phyloP scores from a whole-genome alignment of 2,113 vertebrate genomes.

The Myodes glareolus region DNA sequence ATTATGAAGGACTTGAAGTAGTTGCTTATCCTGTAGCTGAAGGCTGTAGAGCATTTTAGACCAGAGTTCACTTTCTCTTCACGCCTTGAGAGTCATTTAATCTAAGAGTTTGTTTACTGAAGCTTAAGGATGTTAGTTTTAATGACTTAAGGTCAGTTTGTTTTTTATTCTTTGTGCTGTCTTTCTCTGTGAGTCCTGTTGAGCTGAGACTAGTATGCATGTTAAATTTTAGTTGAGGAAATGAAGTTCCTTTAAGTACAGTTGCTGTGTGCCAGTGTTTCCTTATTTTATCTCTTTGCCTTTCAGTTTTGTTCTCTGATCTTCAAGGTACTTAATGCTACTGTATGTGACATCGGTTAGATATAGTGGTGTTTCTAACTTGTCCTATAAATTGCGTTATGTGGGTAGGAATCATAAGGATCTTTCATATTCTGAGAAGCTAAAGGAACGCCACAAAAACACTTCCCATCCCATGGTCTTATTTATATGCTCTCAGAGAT shows the following conservation, averaged over 20 bases:
- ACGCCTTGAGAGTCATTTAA: slow-evolving; percentile 21
- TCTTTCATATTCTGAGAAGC: neutral
- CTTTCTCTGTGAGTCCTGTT: neutral
- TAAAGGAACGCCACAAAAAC: neutral
- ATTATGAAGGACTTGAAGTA: neutral
- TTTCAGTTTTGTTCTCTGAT: slow-evolving; percentile 24
- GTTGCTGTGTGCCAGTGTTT: neutral
- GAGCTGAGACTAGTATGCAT: neutral
- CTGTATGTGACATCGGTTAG: neutral
- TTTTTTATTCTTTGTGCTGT: neutral
- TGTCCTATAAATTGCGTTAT: neutral
- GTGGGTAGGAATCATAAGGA: neutral
- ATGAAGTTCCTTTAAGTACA: neutral
- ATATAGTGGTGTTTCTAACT: neutral
- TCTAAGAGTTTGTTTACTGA: neutral
- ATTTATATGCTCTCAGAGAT: neutral
- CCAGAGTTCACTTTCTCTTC: neutral
- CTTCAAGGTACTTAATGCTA: neutral
- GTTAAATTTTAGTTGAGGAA: slow-evolving; percentile 33
- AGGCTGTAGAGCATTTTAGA: neutral
- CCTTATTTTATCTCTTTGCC: neutral
- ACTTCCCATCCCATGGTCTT: neutral
- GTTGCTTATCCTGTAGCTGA: neutral
- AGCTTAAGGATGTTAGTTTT: neutral
- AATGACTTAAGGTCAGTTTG: neutral